Percentiles rank a stretch among this genome's conserved stretches.
These are phyloP conservation scores for Pseudachorutes palmiensis DNA, from an alignment of 1,140 invertebrate species.

Conservation along the genomic window DNA sequence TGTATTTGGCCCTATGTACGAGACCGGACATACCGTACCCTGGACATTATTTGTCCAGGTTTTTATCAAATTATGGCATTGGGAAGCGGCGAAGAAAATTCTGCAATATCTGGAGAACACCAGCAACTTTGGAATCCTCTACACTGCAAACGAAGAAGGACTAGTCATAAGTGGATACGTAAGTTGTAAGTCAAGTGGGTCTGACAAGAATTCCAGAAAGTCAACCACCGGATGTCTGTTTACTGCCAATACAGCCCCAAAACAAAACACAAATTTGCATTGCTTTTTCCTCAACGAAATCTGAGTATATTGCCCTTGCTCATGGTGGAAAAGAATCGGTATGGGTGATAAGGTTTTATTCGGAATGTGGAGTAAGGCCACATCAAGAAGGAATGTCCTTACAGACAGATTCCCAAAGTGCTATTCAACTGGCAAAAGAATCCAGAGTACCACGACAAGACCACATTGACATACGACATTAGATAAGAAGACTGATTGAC, in stretches of 20 bases:
- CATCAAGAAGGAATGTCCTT: background rate
- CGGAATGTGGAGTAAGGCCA: background rate
- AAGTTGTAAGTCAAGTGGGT: slow-evolving; percentile 19
- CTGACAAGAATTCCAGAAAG: slow-evolving; percentile 28
- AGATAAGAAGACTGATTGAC: slow-evolving; percentile 28
- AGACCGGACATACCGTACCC: slow-evolving; percentile 43
- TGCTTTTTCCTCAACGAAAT: slow-evolving; percentile 39
- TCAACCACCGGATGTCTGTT: slow-evolving; percentile 32
- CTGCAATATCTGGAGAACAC: slow-evolving; percentile 12
- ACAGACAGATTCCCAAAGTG: slow-evolving; percentile 42
- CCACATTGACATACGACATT: slow-evolving; percentile 43
- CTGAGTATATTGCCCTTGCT: slow-evolving; percentile 39
- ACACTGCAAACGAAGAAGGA: background rate
- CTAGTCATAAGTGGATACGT: slow-evolving; percentile 4
- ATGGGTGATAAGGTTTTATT: slow-evolving; percentile 15
- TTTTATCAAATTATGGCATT: slow-evolving; percentile 37
- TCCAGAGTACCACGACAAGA: slow-evolving; percentile 40
- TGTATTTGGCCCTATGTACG: slow-evolving; percentile 39
- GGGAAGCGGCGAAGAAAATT: slow-evolving; percentile 33
- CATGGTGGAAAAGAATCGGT: slow-evolving; percentile 38
- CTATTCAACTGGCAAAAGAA: slow-evolving; percentile 41
- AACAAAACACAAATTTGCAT: slow-evolving; percentile 36
- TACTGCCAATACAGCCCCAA: slow-evolving; percentile 22
- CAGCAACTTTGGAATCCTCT: background rate
- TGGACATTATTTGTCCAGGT: slow-evolving; percentile 40